A percentile compares a stretch with the other conserved stretches of the same genome.
Evolutionary conservation across 2,797 vertebrate genomes (phyloP).

Genomic region (Chelmon rostratus): DNA sequence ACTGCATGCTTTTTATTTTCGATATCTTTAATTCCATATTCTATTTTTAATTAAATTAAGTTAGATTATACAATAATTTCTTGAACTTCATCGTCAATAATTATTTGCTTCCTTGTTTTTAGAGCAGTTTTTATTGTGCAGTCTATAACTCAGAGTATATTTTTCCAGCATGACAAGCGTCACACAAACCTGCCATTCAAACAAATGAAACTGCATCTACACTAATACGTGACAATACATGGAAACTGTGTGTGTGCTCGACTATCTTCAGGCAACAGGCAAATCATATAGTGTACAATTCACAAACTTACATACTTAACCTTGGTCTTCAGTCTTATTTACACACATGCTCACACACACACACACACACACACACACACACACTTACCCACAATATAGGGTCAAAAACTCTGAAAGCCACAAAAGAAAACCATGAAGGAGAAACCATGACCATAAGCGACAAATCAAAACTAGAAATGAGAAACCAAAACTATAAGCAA

Average conservation of each 20-base stretch:
- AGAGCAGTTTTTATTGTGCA: background rate
- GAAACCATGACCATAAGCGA: conserved; percentile 64
- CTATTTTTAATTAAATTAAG: background rate
- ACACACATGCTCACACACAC: background rate
- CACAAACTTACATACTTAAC: background rate
- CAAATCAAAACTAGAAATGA: conserved; percentile 68
- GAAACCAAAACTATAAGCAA: conserved; percentile 64
- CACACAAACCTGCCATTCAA: background rate
- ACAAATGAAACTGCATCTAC: background rate
- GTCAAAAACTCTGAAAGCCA: conserved; percentile 57
- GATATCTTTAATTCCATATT: background rate
- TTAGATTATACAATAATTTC: background rate
- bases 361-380: background rate
- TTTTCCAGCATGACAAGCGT: background rate
- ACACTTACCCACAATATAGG: background rate
- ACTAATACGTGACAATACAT: background rate
- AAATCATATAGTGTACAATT: background rate
- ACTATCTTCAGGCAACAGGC: background rate
- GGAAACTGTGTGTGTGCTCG: background rate
- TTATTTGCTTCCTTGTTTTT: no score
- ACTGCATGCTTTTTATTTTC: background rate
- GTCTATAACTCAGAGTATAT: background rate
- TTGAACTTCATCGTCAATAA: background rate
- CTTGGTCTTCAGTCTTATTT: background rate
- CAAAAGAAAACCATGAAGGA: conserved; percentile 62